Conservation (phyloP, 2,797 vertebrate genomes). For the Gallirallus australis region DNA sequence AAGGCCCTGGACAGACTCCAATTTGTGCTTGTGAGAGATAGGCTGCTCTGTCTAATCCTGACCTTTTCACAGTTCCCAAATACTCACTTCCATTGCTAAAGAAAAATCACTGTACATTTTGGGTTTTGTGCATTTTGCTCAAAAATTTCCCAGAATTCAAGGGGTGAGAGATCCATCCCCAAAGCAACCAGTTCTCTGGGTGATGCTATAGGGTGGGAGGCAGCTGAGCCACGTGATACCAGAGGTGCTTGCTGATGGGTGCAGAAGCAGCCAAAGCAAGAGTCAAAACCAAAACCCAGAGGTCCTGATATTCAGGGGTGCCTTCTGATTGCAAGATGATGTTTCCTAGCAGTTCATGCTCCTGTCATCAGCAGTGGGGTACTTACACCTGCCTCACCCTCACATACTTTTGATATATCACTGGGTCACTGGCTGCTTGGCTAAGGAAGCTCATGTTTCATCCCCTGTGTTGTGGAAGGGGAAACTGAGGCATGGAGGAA, state of each 20-base stretch:
- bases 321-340: not conserved
- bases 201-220: rapidly evolving
- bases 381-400: not conserved
- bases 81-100: not conserved
- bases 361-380: not conserved
- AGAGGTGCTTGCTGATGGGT: not conserved
- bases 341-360: not conserved
- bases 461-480: not conserved
- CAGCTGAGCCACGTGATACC: rapidly evolving
- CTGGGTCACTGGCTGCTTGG: not conserved
- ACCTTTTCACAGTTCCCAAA: conserved; percentile 53
- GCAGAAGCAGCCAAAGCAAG: not conserved
- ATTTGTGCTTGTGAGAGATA: conserved; percentile 21
- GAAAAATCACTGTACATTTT: not conserved
- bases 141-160: not conserved
- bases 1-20: conserved; percentile 25
- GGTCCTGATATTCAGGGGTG: not conserved
- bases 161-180: not conserved
- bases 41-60: conserved; percentile 14
- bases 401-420: not conserved
- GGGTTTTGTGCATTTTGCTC: not conserved
- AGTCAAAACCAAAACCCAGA: not conserved
- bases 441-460: not conserved
- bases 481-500: not conserved
- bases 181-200: not conserved